A percentile compares a stretch with the other conserved stretches of the same genome.
Evolutionary conservation across 2,113 vertebrate genomes (phyloP).

Genomic region (Oreochromis niloticus): DNA sequence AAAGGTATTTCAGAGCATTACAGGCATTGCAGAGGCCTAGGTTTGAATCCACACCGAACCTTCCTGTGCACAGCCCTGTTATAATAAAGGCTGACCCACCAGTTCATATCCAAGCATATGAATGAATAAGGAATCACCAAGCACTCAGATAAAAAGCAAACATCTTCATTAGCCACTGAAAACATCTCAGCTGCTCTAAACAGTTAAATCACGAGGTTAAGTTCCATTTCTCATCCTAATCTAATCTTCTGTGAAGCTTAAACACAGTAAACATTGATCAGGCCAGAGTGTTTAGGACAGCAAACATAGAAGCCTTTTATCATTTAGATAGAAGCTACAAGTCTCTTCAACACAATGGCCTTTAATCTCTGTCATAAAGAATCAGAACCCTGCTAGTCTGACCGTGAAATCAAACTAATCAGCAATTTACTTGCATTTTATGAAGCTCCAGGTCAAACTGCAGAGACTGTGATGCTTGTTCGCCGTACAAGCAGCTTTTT

Average conservation of each 20-base stretch:
- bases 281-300: not conserved
- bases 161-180: not conserved
- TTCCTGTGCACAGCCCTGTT: not conserved
- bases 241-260: not conserved
- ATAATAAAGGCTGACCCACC: not conserved
- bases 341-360: not conserved
- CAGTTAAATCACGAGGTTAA: not conserved
- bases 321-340: not conserved
- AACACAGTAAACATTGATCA: not conserved
- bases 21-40: not conserved
- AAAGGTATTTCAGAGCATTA: not conserved
- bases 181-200: not conserved
- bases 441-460: not conserved
- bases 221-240: not conserved
- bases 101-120: not conserved
- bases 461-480: not conserved
- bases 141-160: not conserved
- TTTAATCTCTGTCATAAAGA: not conserved
- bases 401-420: not conserved
- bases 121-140: not conserved
- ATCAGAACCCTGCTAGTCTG: not conserved
- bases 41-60: not conserved
- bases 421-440: not conserved
- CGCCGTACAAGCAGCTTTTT: not conserved
- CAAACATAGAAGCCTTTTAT: not conserved